These are phyloP conservation scores for Patella depressa DNA, from an alignment of 2,888 invertebrate species.

Conservation along the genomic window DNA sequence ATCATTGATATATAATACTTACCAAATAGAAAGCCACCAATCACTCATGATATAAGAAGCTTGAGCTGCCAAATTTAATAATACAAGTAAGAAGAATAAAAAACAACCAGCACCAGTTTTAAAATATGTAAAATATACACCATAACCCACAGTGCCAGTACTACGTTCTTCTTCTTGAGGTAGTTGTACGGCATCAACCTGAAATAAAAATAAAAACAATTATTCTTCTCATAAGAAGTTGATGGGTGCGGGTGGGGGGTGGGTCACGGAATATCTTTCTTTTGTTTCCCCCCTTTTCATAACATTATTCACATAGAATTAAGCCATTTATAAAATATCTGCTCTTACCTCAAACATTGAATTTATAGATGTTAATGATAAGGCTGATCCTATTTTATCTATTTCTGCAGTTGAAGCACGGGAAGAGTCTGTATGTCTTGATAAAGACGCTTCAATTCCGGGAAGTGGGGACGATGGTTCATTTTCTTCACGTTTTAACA, in stretches of 20 bases:
- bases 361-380: slow-evolving; percentile 54
- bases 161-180: slow-evolving; percentile 61
- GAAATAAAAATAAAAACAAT: slow-evolving; percentile 12
- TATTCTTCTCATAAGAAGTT: neutral
- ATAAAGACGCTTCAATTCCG: slow-evolving; percentile 2
- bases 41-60: slow-evolving; percentile 80
- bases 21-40: slow-evolving; percentile 86
- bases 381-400: slow-evolving; percentile 46
- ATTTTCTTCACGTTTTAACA: slow-evolving; percentile 60
- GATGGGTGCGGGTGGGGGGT: neutral
- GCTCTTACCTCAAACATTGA: slow-evolving; percentile 56
- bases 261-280: too few species aligned
- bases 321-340: neutral
- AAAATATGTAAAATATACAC: slow-evolving; percentile 81
- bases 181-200: slow-evolving; percentile 59
- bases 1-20: slow-evolving; percentile 48
- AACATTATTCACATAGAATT: too few species aligned
- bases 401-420: slow-evolving; percentile 13
- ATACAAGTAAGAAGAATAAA: slow-evolving; percentile 74
- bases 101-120: slow-evolving; percentile 78
- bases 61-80: slow-evolving; percentile 79
- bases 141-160: slow-evolving; percentile 76
- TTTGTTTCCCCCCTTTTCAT: too few species aligned
- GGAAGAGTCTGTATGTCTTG: slow-evolving; percentile 18
- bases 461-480: slow-evolving; percentile 31